These are phyloP conservation scores for Rutilus rutilus DNA, from an alignment of 2,113 vertebrate species.

Conservation along the genomic window DNA sequence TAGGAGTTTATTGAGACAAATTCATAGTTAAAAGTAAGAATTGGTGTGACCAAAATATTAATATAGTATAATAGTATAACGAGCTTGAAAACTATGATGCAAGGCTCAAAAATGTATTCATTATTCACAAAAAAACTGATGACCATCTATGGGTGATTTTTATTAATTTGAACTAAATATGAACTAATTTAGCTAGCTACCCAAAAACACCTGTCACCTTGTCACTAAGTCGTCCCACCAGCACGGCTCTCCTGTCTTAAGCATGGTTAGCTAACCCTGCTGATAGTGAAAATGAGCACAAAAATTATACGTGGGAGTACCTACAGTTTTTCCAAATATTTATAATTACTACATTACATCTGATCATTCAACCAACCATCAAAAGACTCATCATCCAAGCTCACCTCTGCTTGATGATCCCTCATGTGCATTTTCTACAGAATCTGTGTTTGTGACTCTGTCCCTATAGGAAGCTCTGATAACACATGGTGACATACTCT, in stretches of 20 bases:
- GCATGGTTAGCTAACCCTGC: no score
- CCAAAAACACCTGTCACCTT: background rate
- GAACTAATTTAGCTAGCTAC: background rate
- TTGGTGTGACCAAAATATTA: no score
- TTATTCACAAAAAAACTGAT: no score
- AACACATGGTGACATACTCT: constrained; percentile 63
- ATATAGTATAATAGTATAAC: no score
- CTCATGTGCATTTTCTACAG: constrained; percentile 8
- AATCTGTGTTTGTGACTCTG: constrained; percentile 10
- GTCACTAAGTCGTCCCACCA: background rate
- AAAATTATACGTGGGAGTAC: no score
- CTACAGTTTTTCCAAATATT: constrained; percentile 1
- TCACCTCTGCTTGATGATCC: constrained; percentile 7
- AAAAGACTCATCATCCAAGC: background rate
- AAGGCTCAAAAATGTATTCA: no score
- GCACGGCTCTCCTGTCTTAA: background rate
- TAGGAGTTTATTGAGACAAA: no score
- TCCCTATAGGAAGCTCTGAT: constrained; percentile 47
- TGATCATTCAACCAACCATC: background rate
- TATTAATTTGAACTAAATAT: no score
- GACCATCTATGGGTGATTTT: no score
- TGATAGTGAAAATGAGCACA: background rate
- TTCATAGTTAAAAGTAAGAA: no score
- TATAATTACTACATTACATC: background rate
- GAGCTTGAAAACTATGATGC: no score